Evolutionary conservation across 1,140 invertebrate genomes (phyloP).

Genomic region (Stenopsyche tienmushanensis): DNA sequence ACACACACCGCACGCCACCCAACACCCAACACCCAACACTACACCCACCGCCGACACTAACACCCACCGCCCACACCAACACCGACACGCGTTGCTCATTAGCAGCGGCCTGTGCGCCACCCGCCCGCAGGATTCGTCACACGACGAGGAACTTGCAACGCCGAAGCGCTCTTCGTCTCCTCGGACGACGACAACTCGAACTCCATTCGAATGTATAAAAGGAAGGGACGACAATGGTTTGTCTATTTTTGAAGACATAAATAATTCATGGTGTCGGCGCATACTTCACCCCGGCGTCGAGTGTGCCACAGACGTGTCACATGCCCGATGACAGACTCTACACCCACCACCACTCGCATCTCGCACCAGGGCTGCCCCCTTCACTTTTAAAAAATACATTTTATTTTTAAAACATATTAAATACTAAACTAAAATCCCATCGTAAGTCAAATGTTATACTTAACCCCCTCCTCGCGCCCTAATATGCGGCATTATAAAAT

Average conservation of each 20-base stretch:
- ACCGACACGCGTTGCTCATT: neutral
- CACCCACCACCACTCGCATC: constrained; percentile 42
- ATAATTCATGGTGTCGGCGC: constrained; percentile 21
- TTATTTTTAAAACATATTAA: no score
- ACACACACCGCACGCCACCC: neutral
- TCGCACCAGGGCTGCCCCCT: constrained; percentile 45
- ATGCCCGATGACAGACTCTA: constrained; percentile 38
- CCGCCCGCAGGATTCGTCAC: no score
- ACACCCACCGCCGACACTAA: no score
- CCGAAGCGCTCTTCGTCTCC: neutral
- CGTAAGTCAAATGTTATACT: no score
- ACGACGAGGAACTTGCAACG: neutral
- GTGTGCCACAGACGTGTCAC: constrained; percentile 14
- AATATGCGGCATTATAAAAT: no score
- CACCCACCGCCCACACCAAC: no score
- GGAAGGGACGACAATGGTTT: neutral
- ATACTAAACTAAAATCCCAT: no score
- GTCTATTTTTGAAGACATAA: constrained; percentile 19
- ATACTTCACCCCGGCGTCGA: neutral
- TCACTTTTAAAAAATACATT: no score
- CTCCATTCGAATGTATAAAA: neutral
- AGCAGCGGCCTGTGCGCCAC: neutral
- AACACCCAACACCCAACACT: no score
- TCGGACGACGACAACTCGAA: neutral
- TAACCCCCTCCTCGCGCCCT: no score